phyloP scores from a whole-genome alignment of 2,888 invertebrate genomes.

The Scrobipalpa costella region DNA sequence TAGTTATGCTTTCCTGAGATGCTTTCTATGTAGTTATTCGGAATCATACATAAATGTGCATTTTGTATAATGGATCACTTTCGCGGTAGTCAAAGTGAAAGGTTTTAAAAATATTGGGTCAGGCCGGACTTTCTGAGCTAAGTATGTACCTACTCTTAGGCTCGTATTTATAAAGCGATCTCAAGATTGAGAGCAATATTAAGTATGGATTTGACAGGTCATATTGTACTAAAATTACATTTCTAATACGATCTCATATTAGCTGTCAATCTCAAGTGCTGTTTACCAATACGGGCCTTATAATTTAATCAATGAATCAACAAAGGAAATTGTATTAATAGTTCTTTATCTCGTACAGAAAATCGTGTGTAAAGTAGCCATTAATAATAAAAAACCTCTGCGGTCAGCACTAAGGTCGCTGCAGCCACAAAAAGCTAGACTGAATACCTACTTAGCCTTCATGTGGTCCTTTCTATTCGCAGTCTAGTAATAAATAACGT shows the following conservation, averaged over 20 bases:
- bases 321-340: no score
- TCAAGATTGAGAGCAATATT: no score
- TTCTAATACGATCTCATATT: no score
- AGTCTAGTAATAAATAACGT: neutral
- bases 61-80: constrained; percentile 3
- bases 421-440: constrained; percentile 21
- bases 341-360: neutral
- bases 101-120: constrained; percentile 16
- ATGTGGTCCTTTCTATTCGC: constrained; percentile 16
- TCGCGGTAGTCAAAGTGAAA: constrained; percentile 20
- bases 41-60: constrained; percentile 9
- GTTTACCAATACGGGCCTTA: no score
- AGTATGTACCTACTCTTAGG: no score
- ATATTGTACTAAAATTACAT: no score
- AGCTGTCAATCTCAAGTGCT: no score
- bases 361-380: neutral
- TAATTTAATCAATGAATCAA: no score
- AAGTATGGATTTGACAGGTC: no score
- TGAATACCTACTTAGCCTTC: constrained; percentile 18
- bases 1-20: neutral
- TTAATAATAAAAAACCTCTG: neutral
- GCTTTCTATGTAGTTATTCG: constrained; percentile 15
- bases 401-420: constrained; percentile 15
- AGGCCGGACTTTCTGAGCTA: constrained; percentile 20
- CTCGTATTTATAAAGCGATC: no score